Percentiles rank a stretch among this genome's conserved stretches.
Conservation (phyloP, 2,888 invertebrate species). For the Koerneria pararmatus region DNA sequence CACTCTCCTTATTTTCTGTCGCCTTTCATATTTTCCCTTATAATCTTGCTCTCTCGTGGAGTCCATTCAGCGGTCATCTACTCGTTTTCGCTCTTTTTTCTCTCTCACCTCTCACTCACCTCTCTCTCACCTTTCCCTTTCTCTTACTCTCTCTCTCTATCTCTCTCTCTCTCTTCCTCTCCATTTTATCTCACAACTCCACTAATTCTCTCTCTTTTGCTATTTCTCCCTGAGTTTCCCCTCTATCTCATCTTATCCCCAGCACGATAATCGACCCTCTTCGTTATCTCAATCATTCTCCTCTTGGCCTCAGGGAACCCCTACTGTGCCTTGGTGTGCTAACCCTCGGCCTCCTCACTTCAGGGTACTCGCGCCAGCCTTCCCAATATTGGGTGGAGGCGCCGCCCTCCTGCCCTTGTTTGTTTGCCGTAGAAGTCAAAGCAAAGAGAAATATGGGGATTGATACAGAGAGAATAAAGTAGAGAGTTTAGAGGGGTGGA, state of each 20-base stretch:
- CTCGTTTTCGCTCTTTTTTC: conserved; percentile 10
- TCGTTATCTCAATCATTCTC: conserved; percentile 4
- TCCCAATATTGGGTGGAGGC: neutral
- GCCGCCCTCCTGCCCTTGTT: too few relatives aligned
- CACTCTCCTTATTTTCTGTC: neutral
- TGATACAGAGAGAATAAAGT: neutral
- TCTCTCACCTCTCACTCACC: neutral
- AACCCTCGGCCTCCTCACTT: too few relatives aligned
- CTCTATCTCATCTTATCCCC: neutral
- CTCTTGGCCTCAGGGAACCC: neutral
- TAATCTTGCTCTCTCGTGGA: conserved; percentile 13
- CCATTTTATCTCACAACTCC: neutral
- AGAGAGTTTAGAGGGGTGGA: neutral
- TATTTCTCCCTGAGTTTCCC: conserved; percentile 13
- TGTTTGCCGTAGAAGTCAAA: too few relatives aligned
- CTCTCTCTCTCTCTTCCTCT: neutral
- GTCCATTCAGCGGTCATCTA: neutral
- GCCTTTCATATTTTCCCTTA: conserved; percentile 19
- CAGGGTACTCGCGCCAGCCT: neutral
- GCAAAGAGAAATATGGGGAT: conserved; percentile 14
- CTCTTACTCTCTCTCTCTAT: neutral
- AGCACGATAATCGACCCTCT: conserved; percentile 6
- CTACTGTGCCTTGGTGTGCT: too few relatives aligned
- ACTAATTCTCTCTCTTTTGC: conserved; percentile 9
- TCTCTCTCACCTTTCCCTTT: neutral